Conservation (phyloP, 2,797 vertebrate species). For the Xenopus petersii region DNA sequence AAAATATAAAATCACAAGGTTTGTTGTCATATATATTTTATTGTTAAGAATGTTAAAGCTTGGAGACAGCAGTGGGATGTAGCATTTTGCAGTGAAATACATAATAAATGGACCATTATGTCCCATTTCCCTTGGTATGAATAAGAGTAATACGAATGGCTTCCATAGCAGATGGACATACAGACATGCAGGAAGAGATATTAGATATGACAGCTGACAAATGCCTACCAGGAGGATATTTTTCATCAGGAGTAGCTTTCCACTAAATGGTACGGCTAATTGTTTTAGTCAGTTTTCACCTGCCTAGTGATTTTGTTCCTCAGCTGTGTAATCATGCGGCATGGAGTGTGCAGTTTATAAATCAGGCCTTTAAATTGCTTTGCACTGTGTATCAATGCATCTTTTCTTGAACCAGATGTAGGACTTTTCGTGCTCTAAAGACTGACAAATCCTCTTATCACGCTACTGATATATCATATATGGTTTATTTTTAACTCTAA, state of each 20-base stretch:
- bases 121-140: neutral
- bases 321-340: slow-evolving; percentile 31
- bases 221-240: slow-evolving; percentile 14
- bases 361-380: slow-evolving; percentile 28
- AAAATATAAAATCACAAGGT: no score
- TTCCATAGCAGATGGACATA: neutral
- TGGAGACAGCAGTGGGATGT: neutral
- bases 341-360: slow-evolving; percentile 23
- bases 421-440: neutral
- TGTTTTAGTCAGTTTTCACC: slow-evolving; percentile 30
- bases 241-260: slow-evolving; percentile 30
- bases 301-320: slow-evolving; percentile 26
- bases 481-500: no score
- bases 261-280: slow-evolving; percentile 30
- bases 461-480: no score
- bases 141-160: neutral
- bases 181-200: neutral
- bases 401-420: neutral
- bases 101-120: neutral
- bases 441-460: neutral
- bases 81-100: neutral
- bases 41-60: no score
- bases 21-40: no score
- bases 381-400: neutral
- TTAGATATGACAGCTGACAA: slow-evolving; percentile 30